phyloP scores from a whole-genome alignment of 2,888 invertebrate species.

The Shargacucullia verbasci region DNA sequence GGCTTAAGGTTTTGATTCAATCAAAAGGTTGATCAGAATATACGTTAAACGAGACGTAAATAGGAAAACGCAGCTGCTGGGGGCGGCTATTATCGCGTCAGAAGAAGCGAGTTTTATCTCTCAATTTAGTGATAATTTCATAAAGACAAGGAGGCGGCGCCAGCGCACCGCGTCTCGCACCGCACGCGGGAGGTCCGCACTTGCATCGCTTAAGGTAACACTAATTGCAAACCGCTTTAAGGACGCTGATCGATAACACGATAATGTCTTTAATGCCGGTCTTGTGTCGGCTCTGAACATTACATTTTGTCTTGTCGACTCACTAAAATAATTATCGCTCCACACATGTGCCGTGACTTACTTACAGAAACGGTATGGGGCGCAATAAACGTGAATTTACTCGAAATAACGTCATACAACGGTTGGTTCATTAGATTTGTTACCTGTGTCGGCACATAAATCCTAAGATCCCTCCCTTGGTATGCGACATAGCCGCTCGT shows the following conservation, averaged over 20 bases:
- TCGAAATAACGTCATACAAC: slow-evolving; percentile 45
- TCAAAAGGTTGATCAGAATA: slow-evolving; percentile 51
- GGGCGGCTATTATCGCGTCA: slow-evolving; percentile 81
- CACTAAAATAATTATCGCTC: slow-evolving; percentile 56
- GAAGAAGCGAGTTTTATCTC: slow-evolving; percentile 79
- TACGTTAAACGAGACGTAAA: slow-evolving; percentile 69
- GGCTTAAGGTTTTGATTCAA: slow-evolving; percentile 48
- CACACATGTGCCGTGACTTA: slow-evolving; percentile 58
- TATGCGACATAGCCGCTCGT: slow-evolving; percentile 75
- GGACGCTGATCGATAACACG: slow-evolving; percentile 83
- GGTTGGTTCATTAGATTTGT: slow-evolving; percentile 57
- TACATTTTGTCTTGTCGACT: slow-evolving; percentile 72
- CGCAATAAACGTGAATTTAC: slow-evolving; percentile 45
- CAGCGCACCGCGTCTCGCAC: slow-evolving; percentile 60
- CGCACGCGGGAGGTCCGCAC: slow-evolving; percentile 78
- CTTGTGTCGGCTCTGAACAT: slow-evolving; percentile 71
- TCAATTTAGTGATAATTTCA: slow-evolving; percentile 86
- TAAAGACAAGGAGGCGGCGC: slow-evolving; percentile 73
- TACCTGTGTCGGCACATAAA: slow-evolving; percentile 59
- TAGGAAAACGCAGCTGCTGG: slow-evolving; percentile 72
- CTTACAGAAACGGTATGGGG: slow-evolving; percentile 35
- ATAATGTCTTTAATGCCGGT: slow-evolving; percentile 82
- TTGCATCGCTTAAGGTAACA: slow-evolving; percentile 67
- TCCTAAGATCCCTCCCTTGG: slow-evolving; percentile 63
- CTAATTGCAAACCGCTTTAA: slow-evolving; percentile 83